Base-by-base conservation (phyloP, 2,113 vertebrate genomes). In the Polyodon spathula region DNA sequence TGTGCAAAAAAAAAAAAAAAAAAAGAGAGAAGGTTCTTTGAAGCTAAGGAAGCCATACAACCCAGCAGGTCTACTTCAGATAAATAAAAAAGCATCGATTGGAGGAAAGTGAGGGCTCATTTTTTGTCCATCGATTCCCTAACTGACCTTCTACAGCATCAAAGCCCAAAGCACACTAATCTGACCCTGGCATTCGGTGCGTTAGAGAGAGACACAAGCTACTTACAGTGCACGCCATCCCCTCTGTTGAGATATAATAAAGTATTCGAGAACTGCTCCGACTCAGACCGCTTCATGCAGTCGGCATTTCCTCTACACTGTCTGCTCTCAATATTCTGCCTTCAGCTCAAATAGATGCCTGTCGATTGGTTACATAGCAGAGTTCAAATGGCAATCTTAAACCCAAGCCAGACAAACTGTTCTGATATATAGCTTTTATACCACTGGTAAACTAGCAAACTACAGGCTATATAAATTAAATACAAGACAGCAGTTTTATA, bases 81-180 rank as follows among this genome's bases (percentile, higher is more conserved):
- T 77, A 86, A 88, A 86, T 87, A 88, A 88, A 86, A 84, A 80
- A 77, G 60, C 84, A 90, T 89, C 88, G 92, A 95, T 92, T 91
- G 90, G 80, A 78, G 74, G 83, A 87, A 88, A 90, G 83, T 88
- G 81, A 53, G 81, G 75, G 75, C 78, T 88, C 78, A 84, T 86
- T 88, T n/a, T 88, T 84, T 81, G 81, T 68, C 76, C 81, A 94
- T 95, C 84, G 86, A 96, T 96, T 88, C 84, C 79, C 81, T 74
- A 62, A 73, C 86, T 94, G 92, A 95, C 92, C 92, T 93, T 93
- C 89, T 78, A 72, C 71, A 90, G 83, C 89, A 90, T 92, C 91
- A 93, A 92, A 93, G 89, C 87, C 88, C 89, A 87, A 78, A 81
- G 79, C 78, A 75, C 89, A 91, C 89, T 89, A 88, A 89, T 90